A percentile compares a stretch with the other conserved stretches of the same genome.
These are phyloP conservation scores for Hypotaenidia okinawae DNA, from an alignment of 2,797 vertebrate species.

Conservation along the genomic window DNA sequence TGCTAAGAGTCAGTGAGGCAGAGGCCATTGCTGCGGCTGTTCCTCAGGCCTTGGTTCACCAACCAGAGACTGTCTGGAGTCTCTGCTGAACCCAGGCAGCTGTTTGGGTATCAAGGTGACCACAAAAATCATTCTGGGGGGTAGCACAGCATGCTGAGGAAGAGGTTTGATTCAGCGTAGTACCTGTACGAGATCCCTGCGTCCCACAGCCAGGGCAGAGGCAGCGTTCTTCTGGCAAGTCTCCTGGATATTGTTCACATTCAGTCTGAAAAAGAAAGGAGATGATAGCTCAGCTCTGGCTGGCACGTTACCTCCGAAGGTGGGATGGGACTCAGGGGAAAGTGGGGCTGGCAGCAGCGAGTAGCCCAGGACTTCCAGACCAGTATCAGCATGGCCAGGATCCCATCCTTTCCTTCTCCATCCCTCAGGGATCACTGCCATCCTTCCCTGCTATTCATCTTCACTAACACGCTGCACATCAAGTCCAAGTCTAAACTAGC, in stretches of 20 bases:
- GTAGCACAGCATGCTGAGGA: not conserved
- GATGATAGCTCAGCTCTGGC: not conserved
- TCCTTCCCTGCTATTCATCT: not conserved
- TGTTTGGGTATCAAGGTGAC: not conserved
- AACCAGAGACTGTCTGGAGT: not conserved
- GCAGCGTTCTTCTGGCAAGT: constrained; percentile 95
- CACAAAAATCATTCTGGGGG: not conserved
- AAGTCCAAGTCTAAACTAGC: not conserved
- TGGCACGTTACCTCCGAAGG: accelerated
- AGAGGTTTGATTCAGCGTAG: not conserved
- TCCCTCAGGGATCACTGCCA: not conserved
- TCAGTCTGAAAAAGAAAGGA: constrained; percentile 80
- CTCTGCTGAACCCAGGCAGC: not conserved
- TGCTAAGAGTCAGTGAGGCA: not conserved
- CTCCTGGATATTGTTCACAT: constrained; percentile 92
- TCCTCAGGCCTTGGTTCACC: not conserved
- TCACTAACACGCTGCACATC: not conserved
- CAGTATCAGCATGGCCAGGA: not conserved
- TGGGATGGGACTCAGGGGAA: not conserved
- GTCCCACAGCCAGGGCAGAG: constrained; percentile 87
- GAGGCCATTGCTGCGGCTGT: not conserved
- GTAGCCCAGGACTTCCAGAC: not conserved
- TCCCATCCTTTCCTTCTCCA: not conserved
- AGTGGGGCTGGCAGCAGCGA: not conserved
- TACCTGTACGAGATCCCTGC: constrained; percentile 94